Evolutionary conservation across 2,797 vertebrate species (phyloP).

Genomic region (Melanotaenia maccullochi): DNA sequence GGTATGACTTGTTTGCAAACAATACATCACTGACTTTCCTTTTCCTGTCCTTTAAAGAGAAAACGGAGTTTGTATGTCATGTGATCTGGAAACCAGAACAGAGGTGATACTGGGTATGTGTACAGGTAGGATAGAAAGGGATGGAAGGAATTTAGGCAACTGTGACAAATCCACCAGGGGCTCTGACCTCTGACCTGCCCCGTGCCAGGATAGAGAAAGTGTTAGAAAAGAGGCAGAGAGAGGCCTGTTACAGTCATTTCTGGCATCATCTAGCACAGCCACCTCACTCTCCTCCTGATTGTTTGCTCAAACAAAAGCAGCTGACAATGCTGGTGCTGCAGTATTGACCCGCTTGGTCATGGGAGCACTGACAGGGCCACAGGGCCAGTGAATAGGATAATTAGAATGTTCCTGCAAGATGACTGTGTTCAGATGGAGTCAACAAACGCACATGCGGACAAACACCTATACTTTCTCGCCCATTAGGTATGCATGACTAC

Average conservation of each 20-base stretch:
- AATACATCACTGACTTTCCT: slow-evolving; percentile 23
- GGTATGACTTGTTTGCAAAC: slow-evolving; percentile 21
- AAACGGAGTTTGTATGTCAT: slow-evolving; percentile 19
- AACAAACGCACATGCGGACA: slow-evolving; percentile 19
- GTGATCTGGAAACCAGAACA: not conserved
- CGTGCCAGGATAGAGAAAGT: slow-evolving; percentile 44
- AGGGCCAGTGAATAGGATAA: slow-evolving; percentile 54
- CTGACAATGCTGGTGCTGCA: slow-evolving; percentile 71
- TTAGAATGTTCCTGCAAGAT: slow-evolving; percentile 82
- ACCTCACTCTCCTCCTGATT: slow-evolving; percentile 77
- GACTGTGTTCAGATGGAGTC: slow-evolving; percentile 42
- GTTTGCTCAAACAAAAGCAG: slow-evolving; percentile 77
- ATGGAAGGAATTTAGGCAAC: slow-evolving; percentile 41
- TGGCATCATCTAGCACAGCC: slow-evolving; percentile 76
- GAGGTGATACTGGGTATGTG: slow-evolving; percentile 10
- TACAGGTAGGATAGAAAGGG: slow-evolving; percentile 13
- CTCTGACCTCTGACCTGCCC: slow-evolving; percentile 53
- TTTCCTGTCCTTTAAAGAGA: slow-evolving; percentile 1
- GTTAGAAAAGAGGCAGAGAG: slow-evolving; percentile 53
- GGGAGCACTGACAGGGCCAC: slow-evolving; percentile 59
- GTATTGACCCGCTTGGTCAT: slow-evolving; percentile 64
- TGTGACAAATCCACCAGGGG: slow-evolving; percentile 34
- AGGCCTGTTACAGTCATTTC: slow-evolving; percentile 76
- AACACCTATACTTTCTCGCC: slow-evolving; percentile 37
- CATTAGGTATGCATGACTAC: slow-evolving; percentile 19